Evolutionary conservation across 2,888 invertebrate genomes (phyloP).

Genomic region (Silvanus unidentatus): DNA sequence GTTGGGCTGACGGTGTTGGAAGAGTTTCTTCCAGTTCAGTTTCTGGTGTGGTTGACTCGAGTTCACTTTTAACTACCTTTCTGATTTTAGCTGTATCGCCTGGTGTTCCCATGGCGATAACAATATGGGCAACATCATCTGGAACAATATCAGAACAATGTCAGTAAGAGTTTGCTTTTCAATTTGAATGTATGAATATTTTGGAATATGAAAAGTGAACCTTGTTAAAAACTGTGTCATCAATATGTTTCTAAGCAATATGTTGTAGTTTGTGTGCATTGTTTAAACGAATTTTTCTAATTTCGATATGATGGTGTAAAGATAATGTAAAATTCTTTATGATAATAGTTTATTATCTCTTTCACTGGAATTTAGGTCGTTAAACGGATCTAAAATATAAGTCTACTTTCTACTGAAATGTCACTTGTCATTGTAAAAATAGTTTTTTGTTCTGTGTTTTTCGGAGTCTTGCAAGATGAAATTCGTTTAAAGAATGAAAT

Average conservation of each 20-base stretch:
- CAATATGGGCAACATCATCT: constrained; percentile 48
- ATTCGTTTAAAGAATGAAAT: constrained; percentile 13
- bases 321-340: constrained; percentile 20
- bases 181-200: not conserved
- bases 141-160: constrained; percentile 17
- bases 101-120: constrained; percentile 49
- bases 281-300: constrained; percentile 12
- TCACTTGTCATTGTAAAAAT: constrained; percentile 33
- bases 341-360: constrained; percentile 30
- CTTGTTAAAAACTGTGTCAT: too few species aligned
- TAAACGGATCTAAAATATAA: constrained; percentile 41
- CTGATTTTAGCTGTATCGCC: constrained; percentile 43
- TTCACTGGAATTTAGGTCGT: constrained; percentile 42
- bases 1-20: constrained; percentile 6
- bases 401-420: constrained; percentile 42
- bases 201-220: too few species aligned
- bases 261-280: too few species aligned
- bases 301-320: constrained; percentile 16
- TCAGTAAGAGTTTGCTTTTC: not conserved
- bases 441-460: constrained; percentile 2
- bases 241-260: constrained; percentile 15
- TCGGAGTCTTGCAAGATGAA: too few species aligned
- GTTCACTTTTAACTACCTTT: constrained; percentile 37
- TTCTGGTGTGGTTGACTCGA: too few species aligned
- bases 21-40: constrained; percentile 28